Conservation (phyloP, 2,113 vertebrate genomes). For the Urocolius indicus region DNA sequence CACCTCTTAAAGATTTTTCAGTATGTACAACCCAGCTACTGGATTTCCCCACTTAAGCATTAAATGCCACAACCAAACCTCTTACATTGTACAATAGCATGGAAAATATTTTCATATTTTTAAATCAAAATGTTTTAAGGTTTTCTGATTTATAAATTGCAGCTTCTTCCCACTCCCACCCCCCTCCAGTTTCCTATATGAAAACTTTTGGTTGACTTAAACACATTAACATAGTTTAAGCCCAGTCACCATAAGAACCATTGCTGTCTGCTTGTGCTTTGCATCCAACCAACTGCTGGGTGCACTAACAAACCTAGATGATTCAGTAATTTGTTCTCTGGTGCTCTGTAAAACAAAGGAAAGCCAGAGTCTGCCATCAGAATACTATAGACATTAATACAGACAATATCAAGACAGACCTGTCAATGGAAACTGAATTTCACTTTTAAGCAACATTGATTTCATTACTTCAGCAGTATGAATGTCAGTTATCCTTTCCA, state of each 20-base stretch:
- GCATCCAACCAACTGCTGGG: background rate
- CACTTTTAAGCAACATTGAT: background rate
- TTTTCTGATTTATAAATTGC: background rate
- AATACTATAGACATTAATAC: background rate
- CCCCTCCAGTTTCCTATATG: background rate
- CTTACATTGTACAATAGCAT: rapidly evolving
- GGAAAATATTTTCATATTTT: background rate
- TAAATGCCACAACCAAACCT: background rate
- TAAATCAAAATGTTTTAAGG: background rate
- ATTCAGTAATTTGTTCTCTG: background rate
- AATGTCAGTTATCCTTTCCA: background rate
- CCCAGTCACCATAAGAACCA: background rate
- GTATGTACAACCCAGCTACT: background rate
- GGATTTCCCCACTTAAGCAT: background rate
- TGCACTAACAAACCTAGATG: background rate
- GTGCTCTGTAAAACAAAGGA: background rate
- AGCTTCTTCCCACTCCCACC: background rate
- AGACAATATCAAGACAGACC: background rate
- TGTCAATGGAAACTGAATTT: background rate
- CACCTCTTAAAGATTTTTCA: background rate
- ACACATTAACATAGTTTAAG: background rate
- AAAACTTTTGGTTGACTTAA: background rate
- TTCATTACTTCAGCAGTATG: background rate
- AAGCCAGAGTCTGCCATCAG: background rate
- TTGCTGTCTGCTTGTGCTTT: background rate